These are phyloP conservation scores for Rhinoderma darwinii DNA, from an alignment of 2,113 vertebrate genomes.

Conservation along the genomic window DNA sequence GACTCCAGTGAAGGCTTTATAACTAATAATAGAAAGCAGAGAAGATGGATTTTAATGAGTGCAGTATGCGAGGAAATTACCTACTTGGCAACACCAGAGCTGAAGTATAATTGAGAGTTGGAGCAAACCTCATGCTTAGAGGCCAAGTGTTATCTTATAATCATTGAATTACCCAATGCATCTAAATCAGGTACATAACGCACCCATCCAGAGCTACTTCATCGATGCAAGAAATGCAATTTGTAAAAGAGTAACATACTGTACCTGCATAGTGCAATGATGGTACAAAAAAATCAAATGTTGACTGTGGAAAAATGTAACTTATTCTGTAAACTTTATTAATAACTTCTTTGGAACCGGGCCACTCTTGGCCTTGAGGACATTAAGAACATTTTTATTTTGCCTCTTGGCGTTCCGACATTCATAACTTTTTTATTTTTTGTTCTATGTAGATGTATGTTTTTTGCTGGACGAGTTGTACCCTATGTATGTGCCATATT, in stretches of 20 bases:
- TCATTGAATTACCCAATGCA: constrained; percentile 35
- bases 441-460: no score
- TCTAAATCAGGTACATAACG: constrained; percentile 28
- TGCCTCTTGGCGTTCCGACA: no score
- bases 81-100: constrained; percentile 24
- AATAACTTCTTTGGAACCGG: no score
- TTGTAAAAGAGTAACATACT: not conserved
- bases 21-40: constrained; percentile 50
- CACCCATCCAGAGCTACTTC: not conserved
- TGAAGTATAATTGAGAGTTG: not conserved
- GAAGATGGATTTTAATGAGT: constrained; percentile 49
- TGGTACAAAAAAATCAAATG: not conserved
- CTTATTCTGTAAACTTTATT: not conserved
- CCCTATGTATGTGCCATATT: no score
- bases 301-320: not conserved
- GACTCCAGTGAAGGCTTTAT: constrained; percentile 45
- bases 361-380: no score
- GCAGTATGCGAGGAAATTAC: constrained; percentile 47
- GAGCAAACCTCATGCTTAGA: constrained; percentile 20
- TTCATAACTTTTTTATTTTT: no score
- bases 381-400: no score
- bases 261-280: not conserved
- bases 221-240: constrained; percentile 14
- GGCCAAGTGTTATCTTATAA: constrained; percentile 41
- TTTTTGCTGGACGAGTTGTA: no score